These are phyloP conservation scores for Drosophila burlai DNA, from an alignment of 1,140 invertebrate genomes.

Conservation along the genomic window DNA sequence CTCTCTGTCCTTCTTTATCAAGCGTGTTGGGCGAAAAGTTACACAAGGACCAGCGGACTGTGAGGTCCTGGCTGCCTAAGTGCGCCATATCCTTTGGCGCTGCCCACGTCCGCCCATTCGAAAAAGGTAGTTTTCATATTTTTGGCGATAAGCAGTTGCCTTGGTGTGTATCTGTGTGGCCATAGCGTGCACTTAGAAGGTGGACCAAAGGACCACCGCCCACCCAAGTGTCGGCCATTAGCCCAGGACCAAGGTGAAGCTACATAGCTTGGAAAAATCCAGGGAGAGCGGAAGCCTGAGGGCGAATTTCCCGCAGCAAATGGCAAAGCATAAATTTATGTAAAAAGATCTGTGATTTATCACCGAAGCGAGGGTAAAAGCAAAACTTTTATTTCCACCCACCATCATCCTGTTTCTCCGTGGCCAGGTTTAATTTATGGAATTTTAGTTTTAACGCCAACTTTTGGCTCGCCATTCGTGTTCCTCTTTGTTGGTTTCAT, in stretches of 20 bases:
- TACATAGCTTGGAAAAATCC: conserved; percentile 10
- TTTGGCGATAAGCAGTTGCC: conserved; percentile 72
- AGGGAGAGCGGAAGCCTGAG: neutral
- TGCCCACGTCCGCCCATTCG: conserved; percentile 45
- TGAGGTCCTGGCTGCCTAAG: conserved; percentile 58
- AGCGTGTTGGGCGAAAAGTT: conserved; percentile 57
- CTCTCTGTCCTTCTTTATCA: conserved; percentile 65
- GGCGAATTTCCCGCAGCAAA: conserved; percentile 64
- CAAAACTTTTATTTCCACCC: conserved; percentile 77
- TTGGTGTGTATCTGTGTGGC: conserved; percentile 14
- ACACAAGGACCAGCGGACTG: conserved; percentile 21
- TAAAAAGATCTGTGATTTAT: conserved; percentile 84
- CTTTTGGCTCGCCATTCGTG: conserved; percentile 60
- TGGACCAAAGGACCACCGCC: conserved; percentile 30
- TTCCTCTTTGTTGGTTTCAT: conserved; percentile 44
- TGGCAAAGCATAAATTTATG: conserved; percentile 83
- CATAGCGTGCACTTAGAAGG: conserved; percentile 64
- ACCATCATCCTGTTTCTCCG: conserved; percentile 7
- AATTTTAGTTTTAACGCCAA: conserved; percentile 79
- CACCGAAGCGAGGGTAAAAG: conserved; percentile 45
- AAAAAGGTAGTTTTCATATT: conserved; percentile 81
- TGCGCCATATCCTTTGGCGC: conserved; percentile 58
- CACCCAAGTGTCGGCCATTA: conserved; percentile 31
- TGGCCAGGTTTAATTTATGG: conserved; percentile 76
- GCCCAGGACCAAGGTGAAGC: conserved; percentile 40